A percentile compares a stretch with the other conserved stretches of the same genome.
These are phyloP conservation scores for Laodelphax striatellus DNA, from an alignment of 1,140 invertebrate genomes.

Conservation along the genomic window DNA sequence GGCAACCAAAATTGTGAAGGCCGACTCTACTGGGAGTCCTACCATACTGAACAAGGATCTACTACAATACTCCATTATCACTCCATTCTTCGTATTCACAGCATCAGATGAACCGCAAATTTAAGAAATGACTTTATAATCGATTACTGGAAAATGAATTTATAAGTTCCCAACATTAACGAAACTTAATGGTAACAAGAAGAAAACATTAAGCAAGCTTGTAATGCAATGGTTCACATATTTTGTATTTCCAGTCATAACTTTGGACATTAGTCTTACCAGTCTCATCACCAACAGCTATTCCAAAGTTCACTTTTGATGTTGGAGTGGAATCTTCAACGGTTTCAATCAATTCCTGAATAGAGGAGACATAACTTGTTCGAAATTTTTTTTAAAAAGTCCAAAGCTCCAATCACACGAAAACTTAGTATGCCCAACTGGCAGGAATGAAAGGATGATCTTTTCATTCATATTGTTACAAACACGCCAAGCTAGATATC, in stretches of 20 bases:
- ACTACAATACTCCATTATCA: too few relatives aligned
- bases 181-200: too few relatives aligned
- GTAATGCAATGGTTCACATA: too few relatives aligned
- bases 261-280: background rate
- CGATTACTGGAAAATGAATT: too few relatives aligned
- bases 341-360: background rate
- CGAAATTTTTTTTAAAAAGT: background rate
- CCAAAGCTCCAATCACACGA: background rate
- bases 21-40: too few relatives aligned
- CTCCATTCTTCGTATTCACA: too few relatives aligned
- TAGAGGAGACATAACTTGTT: background rate
- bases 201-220: too few relatives aligned
- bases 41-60: too few relatives aligned
- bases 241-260: background rate
- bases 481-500: background rate
- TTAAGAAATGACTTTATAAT: too few relatives aligned
- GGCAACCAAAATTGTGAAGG: too few relatives aligned
- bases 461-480: background rate
- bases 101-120: too few relatives aligned
- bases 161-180: too few relatives aligned
- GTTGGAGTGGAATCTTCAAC: background rate
- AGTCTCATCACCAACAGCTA: background rate
- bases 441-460: background rate
- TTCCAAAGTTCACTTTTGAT: background rate
- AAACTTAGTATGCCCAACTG: background rate